Conservation (phyloP, 2,888 invertebrate genomes). For the Epinotia bilunana region DNA sequence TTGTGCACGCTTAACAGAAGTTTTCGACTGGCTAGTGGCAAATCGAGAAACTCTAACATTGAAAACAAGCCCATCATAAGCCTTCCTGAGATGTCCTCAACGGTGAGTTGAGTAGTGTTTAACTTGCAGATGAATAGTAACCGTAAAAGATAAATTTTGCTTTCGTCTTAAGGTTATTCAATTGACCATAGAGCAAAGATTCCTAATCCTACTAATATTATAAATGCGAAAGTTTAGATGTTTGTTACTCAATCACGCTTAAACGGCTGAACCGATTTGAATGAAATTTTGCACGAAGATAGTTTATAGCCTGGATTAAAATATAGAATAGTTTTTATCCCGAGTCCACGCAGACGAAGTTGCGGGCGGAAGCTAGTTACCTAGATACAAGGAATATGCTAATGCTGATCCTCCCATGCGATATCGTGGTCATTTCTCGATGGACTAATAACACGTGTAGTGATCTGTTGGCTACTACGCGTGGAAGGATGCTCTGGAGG, state of each 20-base stretch:
- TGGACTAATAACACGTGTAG: constrained; percentile 10
- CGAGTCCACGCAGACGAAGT: too few relatives aligned
- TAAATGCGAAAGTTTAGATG: too few relatives aligned
- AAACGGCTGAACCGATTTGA: too few relatives aligned
- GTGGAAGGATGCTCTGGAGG: not conserved
- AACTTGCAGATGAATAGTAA: not conserved
- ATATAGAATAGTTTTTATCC: too few relatives aligned
- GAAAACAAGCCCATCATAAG: constrained; percentile 66
- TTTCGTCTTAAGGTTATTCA: not conserved
- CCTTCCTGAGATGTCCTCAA: constrained; percentile 61
- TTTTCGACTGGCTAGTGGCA: constrained; percentile 73
- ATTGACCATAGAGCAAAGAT: not conserved
- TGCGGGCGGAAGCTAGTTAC: too few relatives aligned
- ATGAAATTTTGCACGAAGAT: too few relatives aligned
- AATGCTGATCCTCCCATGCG: not conserved
- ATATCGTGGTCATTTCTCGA: constrained; percentile 3
- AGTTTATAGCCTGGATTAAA: too few relatives aligned
- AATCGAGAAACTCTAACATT: constrained; percentile 64
- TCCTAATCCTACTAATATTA: too few relatives aligned
- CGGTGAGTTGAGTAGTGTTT: constrained; percentile 54
- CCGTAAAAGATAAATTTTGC: not conserved
- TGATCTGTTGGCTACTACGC: not conserved
- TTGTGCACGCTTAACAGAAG: constrained; percentile 78
- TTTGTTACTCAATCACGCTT: too few relatives aligned
- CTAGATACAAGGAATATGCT: too few relatives aligned